phyloP scores from a whole-genome alignment of 2,797 vertebrate genomes.

The Microctenopoma stevenorrisi region DNA sequence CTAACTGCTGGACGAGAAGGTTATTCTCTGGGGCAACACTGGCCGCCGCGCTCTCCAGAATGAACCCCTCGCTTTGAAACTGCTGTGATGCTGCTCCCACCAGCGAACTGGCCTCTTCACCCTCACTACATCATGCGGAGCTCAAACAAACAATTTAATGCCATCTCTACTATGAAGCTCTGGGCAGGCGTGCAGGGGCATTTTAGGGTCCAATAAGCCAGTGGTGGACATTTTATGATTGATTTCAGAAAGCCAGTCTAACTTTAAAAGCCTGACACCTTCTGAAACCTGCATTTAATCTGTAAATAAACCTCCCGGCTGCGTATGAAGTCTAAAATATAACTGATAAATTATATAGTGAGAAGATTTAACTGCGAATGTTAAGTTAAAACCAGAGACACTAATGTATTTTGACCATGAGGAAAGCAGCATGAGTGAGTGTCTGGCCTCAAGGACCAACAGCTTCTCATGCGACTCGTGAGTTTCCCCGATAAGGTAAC shows the following conservation, averaged over 20 bases:
- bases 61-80: slow-evolving; percentile 28
- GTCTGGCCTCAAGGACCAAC: background rate
- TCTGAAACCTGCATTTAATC: background rate
- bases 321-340: background rate
- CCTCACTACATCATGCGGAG: slow-evolving; percentile 5
- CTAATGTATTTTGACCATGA: too few species aligned
- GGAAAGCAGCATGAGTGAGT: background rate
- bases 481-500: slow-evolving; percentile 15
- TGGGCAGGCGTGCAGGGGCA: background rate
- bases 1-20: slow-evolving; percentile 10
- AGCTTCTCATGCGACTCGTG: background rate
- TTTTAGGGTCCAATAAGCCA: background rate
- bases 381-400: too few species aligned
- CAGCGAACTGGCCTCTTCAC: slow-evolving; percentile 9
- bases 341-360: too few species aligned
- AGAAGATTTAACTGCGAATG: too few species aligned
- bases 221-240: background rate
- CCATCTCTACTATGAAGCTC: background rate
- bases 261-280: background rate
- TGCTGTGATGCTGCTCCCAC: background rate
- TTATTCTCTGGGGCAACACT: slow-evolving; percentile 16
- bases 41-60: slow-evolving; percentile 3
- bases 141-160: slow-evolving; percentile 14
- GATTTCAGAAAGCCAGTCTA: background rate
- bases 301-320: background rate